Percentiles rank a stretch among this genome's conserved stretches.
These are phyloP conservation scores for Oryzias dopingdopingensis DNA, from an alignment of 2,797 vertebrate genomes.

Conservation along the genomic window DNA sequence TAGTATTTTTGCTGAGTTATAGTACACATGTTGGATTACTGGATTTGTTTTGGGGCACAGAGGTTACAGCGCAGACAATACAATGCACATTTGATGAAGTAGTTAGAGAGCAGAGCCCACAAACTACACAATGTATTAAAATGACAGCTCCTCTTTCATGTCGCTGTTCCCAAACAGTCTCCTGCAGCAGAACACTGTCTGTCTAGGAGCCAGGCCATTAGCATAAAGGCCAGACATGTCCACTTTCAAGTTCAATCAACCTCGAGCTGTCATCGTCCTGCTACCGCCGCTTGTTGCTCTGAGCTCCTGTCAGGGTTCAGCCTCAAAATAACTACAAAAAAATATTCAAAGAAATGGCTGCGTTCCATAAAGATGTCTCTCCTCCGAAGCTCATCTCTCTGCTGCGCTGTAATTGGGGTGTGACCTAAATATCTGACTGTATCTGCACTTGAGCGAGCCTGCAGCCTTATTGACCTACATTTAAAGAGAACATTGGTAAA, in stretches of 20 bases:
- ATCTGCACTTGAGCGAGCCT: slow-evolving; percentile 75
- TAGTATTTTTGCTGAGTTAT: slow-evolving; percentile 36
- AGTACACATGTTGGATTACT: slow-evolving; percentile 22
- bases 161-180: slow-evolving; percentile 27
- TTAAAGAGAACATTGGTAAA: slow-evolving; percentile 67
- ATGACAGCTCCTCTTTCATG: slow-evolving; percentile 25
- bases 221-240: slow-evolving; percentile 79
- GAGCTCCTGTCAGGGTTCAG: slow-evolving; percentile 38
- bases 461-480: slow-evolving; percentile 81
- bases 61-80: slow-evolving; percentile 13
- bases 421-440: slow-evolving; percentile 79
- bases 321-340: slow-evolving; percentile 60
- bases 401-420: slow-evolving; percentile 76
- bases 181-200: slow-evolving; percentile 51
- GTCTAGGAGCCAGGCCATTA: slow-evolving; percentile 74
- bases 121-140: slow-evolving; percentile 14
- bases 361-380: slow-evolving; percentile 68
- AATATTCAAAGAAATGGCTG: slow-evolving; percentile 67
- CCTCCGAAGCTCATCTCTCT: slow-evolving; percentile 69
- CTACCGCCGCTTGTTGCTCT: slow-evolving; percentile 61
- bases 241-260: slow-evolving; percentile 67
- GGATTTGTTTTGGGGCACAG: slow-evolving; percentile 32
- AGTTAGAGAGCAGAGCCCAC: slow-evolving; percentile 8
- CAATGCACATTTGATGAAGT: slow-evolving; percentile 25
- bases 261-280: slow-evolving; percentile 61